phyloP scores from a whole-genome alignment of 2,113 vertebrate species.

The Halichoeres trimaculatus region DNA sequence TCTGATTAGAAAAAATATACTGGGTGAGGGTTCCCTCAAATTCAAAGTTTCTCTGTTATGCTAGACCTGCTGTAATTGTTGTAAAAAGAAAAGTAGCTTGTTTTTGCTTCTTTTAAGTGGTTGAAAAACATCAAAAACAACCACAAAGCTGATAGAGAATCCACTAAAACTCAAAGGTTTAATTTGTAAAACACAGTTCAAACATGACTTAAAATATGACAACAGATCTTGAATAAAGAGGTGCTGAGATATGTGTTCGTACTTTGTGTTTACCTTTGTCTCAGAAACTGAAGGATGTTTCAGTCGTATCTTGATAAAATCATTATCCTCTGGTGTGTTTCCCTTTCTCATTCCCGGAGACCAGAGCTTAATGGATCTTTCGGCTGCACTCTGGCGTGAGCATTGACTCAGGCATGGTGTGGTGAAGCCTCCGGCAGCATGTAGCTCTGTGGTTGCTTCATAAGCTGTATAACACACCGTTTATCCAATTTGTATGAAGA shows the following conservation, averaged over 20 bases:
- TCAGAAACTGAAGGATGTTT: background rate
- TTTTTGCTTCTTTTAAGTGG: background rate
- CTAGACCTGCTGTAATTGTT: no score
- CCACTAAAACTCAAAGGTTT: no score
- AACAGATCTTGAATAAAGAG: no score
- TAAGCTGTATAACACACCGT: slow-evolving; percentile 29
- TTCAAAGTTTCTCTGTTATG: no score
- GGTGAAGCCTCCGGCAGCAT: slow-evolving; percentile 2
- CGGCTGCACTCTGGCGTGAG: background rate
- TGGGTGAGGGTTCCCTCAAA: no score
- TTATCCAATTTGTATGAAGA: slow-evolving; percentile 42
- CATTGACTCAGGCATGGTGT: background rate
- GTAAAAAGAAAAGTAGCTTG: background rate
- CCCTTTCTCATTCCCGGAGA: background rate
- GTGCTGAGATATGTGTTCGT: no score
- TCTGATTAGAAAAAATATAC: no score
- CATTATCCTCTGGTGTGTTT: background rate
- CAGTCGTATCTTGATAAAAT: background rate
- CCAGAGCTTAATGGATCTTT: background rate
- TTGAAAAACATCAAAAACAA: no score
- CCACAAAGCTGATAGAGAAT: no score
- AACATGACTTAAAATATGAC: no score
- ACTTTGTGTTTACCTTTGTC: no score
- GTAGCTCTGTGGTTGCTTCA: slow-evolving; percentile 19
- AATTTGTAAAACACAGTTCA: no score